Evolutionary conservation across 1,140 invertebrate species (phyloP), one percentile per base, ranked within the genome.

Genomic region (Bombus confusus): DNA sequence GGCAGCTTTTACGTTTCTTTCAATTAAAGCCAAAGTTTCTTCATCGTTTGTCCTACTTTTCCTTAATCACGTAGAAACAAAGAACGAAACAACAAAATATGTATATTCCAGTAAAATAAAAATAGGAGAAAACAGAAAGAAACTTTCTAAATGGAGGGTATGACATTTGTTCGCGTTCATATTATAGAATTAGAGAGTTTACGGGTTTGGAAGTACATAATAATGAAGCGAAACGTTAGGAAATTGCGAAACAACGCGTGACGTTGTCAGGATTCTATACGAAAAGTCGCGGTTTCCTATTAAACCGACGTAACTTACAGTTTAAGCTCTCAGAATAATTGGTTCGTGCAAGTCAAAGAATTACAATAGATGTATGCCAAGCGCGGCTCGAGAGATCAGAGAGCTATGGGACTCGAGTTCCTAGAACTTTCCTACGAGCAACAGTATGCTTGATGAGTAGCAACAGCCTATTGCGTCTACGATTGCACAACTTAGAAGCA

Each of bases 311-410:
- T 9, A 2, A 31, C 13, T 18, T 28, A 25, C 3, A 34, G n/a
- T n/a, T 37, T 64, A 31, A 64, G 18, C 75, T 31, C 8, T 78
- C 64, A 9, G 75, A 64, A 41, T 43, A 78, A 78, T 78, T 78
- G 28, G 75, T 64, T 64, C 75, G 59, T 12, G 22, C 18, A 39
- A 22, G 18, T 22, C 18, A 18, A 34, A n/a, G 22, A 78, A n/a
- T 78, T 78, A n/a, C n/a, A n/a, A n/a, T n/a, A 64, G 59, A 77
- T 25, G 39, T 18, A n/a, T 1, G 28, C 37, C 52, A 77, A 77
- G 18, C 41, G 37, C 57, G 41, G 37, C 59, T 15, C 2, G 9
- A 64, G 75, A 77, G 37, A n/a, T 64, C 41, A 77, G 28, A 41
- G 3, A 6, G 10, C 34, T 76, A 25, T 2, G 74, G 12, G 18